Evolutionary conservation across 2,888 invertebrate genomes (phyloP), one percentile per base, ranked within the genome.

Genomic region (Hydroisotoma schaefferi): DNA sequence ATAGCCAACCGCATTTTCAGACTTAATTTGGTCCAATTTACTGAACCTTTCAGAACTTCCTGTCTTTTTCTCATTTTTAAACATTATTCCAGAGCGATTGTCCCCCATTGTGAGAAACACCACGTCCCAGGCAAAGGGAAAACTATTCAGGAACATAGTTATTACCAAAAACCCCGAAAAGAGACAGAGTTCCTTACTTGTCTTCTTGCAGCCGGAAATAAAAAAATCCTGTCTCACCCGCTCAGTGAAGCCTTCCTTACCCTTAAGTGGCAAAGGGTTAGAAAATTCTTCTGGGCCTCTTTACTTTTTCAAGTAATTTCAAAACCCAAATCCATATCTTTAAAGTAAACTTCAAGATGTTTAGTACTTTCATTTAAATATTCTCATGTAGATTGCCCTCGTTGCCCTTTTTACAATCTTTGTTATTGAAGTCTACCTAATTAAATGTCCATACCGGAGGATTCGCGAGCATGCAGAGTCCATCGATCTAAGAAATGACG

Each of bases 241-340:
- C 78, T 92, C 3, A 91, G 91, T 76, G 89, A 91, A 8, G 90
- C 91, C 0, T 92, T 92, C 75, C 80, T 92, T 0, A 86, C 90
- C 75, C 83, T 92, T 54, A 92, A 92, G 76, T 92, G 92, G 92
- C 88, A 89, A 73, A 90, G 91, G 76, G 90, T 92, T 68, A 82
- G 90, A 27, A 90, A 90, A 78, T 92, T 90, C 75, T 91, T 91
- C 74, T 71, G 68, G 68, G 68, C 68, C 12, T 69, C 68, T 2
- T 55, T 71, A 1, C 58, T 66, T 18, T 71, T 69, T 43, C 69
- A 71, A 60, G 64, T 61, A 46, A 51, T 33, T 20, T 44, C 27
- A n/a, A 27, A 28, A 54, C 55, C 49, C 48, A 38, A 54, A 29
- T 54, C 2, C 38, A 48, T 28, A 18, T 44, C 33, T 57, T 49